Conservation (phyloP, 2,113 vertebrate species). For the Heterocephalus glaber region DNA sequence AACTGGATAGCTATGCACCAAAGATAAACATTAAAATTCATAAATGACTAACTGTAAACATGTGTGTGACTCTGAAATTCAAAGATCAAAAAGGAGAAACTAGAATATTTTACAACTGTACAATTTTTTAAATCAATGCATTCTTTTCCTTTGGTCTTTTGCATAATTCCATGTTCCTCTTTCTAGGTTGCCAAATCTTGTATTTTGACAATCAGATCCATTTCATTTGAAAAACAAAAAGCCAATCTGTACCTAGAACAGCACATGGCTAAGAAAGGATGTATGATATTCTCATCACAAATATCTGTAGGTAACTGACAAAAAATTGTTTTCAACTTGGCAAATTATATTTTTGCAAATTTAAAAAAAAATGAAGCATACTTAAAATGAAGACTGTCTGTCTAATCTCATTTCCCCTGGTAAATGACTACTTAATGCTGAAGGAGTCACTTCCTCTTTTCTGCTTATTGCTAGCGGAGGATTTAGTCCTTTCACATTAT, state of each 20-base stretch:
- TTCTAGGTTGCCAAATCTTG: not conserved
- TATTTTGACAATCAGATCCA: not conserved
- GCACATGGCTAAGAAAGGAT: not conserved
- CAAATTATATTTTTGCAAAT: constrained; percentile 29
- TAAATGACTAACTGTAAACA: not conserved
- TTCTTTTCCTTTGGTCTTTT: not conserved
- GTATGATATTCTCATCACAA: not conserved
- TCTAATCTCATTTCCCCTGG: constrained; percentile 44
- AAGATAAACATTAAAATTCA: not conserved
- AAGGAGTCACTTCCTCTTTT: not conserved
- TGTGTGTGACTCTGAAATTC: not conserved
- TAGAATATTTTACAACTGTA: not conserved
- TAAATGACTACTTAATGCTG: not conserved
- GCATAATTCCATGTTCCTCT: not conserved
- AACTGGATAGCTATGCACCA: not conserved
- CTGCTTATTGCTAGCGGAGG: constrained; percentile 26
- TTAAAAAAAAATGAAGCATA: constrained; percentile 23
- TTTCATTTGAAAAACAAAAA: not conserved
- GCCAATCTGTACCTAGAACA: not conserved
- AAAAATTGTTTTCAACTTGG: constrained; percentile 15
- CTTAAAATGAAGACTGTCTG: constrained; percentile 9
- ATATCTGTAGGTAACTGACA: not conserved
- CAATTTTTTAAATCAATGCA: not conserved
- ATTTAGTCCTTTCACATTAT: constrained; percentile 55
- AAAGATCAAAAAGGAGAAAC: constrained; percentile 7